Evolutionary conservation across 2,113 vertebrate genomes (phyloP).

Genomic region (Ploceus nigricollis): DNA sequence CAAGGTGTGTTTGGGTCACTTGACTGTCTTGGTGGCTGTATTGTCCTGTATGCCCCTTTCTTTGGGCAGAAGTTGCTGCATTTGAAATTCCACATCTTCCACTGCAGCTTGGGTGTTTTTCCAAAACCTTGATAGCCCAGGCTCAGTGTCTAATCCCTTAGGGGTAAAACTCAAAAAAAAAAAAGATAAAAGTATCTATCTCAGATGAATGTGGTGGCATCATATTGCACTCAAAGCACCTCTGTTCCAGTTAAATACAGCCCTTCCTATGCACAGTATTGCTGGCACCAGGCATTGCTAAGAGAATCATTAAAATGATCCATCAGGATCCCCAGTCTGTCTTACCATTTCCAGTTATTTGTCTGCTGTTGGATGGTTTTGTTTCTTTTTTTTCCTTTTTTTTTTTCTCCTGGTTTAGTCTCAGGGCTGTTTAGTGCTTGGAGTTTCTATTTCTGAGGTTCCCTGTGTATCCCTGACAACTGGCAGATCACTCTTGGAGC

Average conservation of each 20-base stretch:
- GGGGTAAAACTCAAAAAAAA: neutral
- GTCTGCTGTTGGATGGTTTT: neutral
- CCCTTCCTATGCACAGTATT: neutral
- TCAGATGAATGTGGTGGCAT: neutral
- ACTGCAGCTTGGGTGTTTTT: neutral
- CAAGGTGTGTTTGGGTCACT: neutral
- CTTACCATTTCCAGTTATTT: neutral
- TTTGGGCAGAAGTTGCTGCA: neutral
- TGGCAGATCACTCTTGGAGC: neutral
- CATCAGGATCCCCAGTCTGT: neutral
- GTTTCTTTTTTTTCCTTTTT: neutral
- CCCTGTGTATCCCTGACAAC: neutral
- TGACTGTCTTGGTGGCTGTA: fast-evolving
- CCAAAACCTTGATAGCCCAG: neutral
- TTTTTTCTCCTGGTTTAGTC: neutral
- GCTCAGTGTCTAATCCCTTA: neutral
- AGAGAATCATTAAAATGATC: neutral
- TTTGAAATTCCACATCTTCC: neutral
- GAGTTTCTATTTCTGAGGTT: neutral
- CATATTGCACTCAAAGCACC: neutral
- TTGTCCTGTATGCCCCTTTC: neutral
- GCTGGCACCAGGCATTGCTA: neutral
- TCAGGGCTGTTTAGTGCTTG: neutral
- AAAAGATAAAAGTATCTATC: neutral
- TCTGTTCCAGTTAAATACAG: neutral